Base-by-base conservation (phyloP, 2,113 vertebrate genomes). In the Daphoenositta chrysoptera region DNA sequence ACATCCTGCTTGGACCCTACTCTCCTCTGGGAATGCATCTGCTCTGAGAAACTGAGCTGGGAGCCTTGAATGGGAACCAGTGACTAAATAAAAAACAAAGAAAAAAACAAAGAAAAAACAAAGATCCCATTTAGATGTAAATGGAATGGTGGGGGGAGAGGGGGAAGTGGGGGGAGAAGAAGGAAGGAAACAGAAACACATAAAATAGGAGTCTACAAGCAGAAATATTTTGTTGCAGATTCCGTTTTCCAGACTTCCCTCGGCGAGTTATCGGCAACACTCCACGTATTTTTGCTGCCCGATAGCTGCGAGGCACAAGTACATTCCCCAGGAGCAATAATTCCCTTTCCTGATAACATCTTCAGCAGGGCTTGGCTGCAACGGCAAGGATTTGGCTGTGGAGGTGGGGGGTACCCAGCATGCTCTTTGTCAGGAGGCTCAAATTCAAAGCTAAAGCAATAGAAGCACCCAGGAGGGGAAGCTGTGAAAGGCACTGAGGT, bases 61-160 rank as follows among this genome's bases (percentile, higher is more conserved):
- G 42, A 93, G 47, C 70, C 78, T 63, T 61, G 15, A 79, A 69
- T 0, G 9, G 84, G 90, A 96, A 87, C 58, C 35, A 86, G 58
- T 47, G 71, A 80, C 90, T 83, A 94, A 96, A 95, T 85, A 85
- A n/a, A n/a, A n/a, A n/a, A n/a, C n/a, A n/a, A n/a, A n/a, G n/a
- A n/a, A n/a, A n/a, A n/a, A n/a, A n/a, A n/a, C n/a, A n/a, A n/a
- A 58, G 88, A 26, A 83, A 82, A 93, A 86, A 85, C 90, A 95
- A 90, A 93, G 88, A 37, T 71, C 51, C 82, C 77, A 60, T 92
- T 95, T 90, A 95, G 76, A 93, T 93, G 90, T 58, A 92, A 94
- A 92, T 88, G 51, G 44, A 45, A 65, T 6, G 8, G 16, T 6
- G 10, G 28, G 7, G 10, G 10, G 24, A 3, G 16, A 8, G 37